A percentile compares a stretch with the other conserved stretches of the same genome.
These are phyloP conservation scores for Druceiella hillmani DNA, from an alignment of 2,888 invertebrate species.

Conservation along the genomic window DNA sequence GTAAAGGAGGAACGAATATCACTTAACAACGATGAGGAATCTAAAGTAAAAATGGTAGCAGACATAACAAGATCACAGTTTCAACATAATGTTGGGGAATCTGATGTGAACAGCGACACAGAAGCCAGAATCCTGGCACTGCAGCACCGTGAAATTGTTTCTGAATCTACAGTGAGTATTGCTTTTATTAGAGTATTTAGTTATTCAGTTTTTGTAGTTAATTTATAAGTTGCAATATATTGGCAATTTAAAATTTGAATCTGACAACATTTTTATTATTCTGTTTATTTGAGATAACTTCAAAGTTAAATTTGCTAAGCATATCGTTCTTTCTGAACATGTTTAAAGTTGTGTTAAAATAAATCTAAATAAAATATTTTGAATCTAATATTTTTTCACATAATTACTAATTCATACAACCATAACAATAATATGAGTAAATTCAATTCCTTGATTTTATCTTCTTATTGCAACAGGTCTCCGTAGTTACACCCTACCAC, in stretches of 20 bases:
- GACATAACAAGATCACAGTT: slow-evolving; percentile 62
- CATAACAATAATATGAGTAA: too few relatives aligned
- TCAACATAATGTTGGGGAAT: slow-evolving; percentile 45
- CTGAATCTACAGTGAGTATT: slow-evolving; percentile 54
- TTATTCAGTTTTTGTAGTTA: not conserved
- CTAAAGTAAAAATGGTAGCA: slow-evolving; percentile 40
- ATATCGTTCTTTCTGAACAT: too few relatives aligned
- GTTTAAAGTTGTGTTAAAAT: too few relatives aligned
- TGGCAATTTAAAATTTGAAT: too few relatives aligned
- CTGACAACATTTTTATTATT: too few relatives aligned
- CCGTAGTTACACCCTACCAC: slow-evolving; percentile 67
- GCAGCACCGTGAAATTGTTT: slow-evolving; percentile 63
- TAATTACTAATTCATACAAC: too few relatives aligned
- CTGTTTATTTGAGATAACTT: too few relatives aligned
- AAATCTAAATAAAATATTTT: too few relatives aligned
- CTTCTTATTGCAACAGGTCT: slow-evolving; percentile 34
- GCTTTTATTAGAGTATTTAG: not conserved
- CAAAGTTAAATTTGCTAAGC: too few relatives aligned
- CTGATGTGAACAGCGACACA: slow-evolving; percentile 29
- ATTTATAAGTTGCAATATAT: too few relatives aligned
- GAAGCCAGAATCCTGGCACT: slow-evolving; percentile 44
- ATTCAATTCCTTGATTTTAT: slow-evolving; percentile 3
- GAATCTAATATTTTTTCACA: too few relatives aligned
- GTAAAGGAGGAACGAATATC: slow-evolving; percentile 44
- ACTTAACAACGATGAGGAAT: slow-evolving; percentile 12